These are phyloP conservation scores for Tetrapedia diversipes DNA, from an alignment of 2,888 invertebrate species.

Conservation along the genomic window DNA sequence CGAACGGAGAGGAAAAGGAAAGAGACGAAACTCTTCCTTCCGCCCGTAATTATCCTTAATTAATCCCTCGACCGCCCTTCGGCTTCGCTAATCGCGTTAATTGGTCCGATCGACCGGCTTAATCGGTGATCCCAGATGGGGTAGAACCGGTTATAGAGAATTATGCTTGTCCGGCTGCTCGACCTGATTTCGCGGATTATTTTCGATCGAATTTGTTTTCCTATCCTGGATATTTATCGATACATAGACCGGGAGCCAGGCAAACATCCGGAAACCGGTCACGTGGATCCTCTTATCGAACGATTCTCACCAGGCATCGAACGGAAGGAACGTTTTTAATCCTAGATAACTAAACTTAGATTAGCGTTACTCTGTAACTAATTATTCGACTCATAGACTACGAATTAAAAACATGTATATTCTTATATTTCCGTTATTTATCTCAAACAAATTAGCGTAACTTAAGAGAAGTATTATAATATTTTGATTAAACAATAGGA, in stretches of 20 bases:
- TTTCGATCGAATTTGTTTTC: conserved; percentile 25
- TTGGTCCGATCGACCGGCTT: conserved; percentile 24
- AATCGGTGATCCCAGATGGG: conserved; percentile 6
- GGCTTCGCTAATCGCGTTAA: conserved; percentile 47
- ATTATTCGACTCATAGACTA: too few species aligned
- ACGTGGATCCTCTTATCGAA: conserved; percentile 44
- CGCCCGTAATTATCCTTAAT: conserved; percentile 53
- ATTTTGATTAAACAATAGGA: too few species aligned
- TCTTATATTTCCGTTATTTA: too few species aligned
- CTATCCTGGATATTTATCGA: conserved; percentile 12
- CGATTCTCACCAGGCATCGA: conserved; percentile 43
- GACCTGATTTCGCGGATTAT: not conserved
- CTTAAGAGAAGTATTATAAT: too few species aligned
- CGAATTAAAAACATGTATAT: too few species aligned
- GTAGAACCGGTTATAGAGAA: too few species aligned
- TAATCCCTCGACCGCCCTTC: conserved; percentile 42
- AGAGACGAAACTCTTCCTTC: conserved; percentile 32
- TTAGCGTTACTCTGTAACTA: too few species aligned
- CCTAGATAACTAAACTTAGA: too few species aligned
- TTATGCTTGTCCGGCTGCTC: too few species aligned
- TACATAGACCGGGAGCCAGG: conserved; percentile 1
- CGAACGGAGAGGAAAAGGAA: not conserved
- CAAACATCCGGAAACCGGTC: conserved; percentile 45
- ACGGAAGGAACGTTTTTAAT: not conserved
- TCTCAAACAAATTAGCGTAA: too few species aligned